phyloP scores from a whole-genome alignment of 2,113 vertebrate genomes.

The Phalacrocorax carbo region DNA sequence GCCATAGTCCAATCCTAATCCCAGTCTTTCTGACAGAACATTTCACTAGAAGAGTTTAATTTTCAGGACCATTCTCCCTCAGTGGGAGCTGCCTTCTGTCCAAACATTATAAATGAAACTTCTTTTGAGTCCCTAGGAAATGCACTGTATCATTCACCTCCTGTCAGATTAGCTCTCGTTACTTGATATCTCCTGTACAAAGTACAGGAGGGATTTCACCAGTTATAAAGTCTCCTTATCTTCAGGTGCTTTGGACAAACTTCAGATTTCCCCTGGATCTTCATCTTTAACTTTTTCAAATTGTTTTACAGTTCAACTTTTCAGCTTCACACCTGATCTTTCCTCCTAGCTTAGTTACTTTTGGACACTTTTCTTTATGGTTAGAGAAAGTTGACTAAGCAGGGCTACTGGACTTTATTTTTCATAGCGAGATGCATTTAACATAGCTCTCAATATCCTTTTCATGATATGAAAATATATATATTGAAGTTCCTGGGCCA shows the following conservation, averaged over 20 bases:
- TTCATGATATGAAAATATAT: neutral
- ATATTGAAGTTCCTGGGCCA: neutral
- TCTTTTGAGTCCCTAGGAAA: constrained; percentile 16
- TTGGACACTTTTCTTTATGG: neutral
- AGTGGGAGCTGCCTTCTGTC: neutral
- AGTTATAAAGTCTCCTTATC: constrained; percentile 33
- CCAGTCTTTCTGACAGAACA: neutral
- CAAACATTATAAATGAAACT: constrained; percentile 20
- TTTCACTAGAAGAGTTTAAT: constrained; percentile 1
- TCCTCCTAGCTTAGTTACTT: neutral
- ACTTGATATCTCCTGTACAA: neutral
- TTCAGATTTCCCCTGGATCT: constrained; percentile 36
- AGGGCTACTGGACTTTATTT: neutral
- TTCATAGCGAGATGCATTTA: neutral
- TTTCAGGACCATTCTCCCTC: neutral
- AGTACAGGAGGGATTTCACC: constrained; percentile 19
- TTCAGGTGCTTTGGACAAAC: constrained; percentile 18
- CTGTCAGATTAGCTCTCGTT: constrained; percentile 8
- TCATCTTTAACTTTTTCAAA: neutral
- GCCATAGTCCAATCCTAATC: neutral
- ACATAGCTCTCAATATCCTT: neutral
- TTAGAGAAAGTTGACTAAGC: neutral
- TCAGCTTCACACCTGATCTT: neutral
- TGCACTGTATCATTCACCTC: constrained; percentile 4
- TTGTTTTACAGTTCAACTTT: constrained; percentile 1